Base-by-base conservation (phyloP, 2,797 vertebrate species). In the Tokudaia tokunoshimensis region DNA sequence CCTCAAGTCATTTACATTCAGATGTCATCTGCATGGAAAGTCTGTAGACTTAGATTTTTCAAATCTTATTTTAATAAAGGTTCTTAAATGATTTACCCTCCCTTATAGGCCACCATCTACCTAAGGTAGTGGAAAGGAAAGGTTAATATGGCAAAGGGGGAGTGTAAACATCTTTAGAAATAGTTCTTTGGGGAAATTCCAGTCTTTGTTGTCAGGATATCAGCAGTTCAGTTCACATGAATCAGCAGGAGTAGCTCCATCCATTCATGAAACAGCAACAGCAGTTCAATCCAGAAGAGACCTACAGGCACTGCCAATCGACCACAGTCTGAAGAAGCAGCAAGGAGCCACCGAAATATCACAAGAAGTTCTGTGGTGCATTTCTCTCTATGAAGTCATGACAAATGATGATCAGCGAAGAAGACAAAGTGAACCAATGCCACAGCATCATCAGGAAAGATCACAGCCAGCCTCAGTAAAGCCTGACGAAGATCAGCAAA, bases 1-100 rank as follows among this genome's bases (percentile, higher is more conserved):
- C 9, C 31, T 96, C 74, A 75, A 94, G 89, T 94, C 8, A 78
- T 47, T 95, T 91, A 31, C 87, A 57, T 41, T 85, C 31, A 85
- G 87, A 91, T 89, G 75, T 31, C 63, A 82, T 47, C 37, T 80
- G 52, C 34, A 94, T 41, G 19, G 9, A 10, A 92, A 93, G 55
- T 91, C 50, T 31, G 4, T 65, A 65, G 63, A 26, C 63, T 65
- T 65, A 65, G 63, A 31, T 13, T 31, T 65, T 65, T 65, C 29
- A 65, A 31, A 65, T 13, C 26, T 26, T 65, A n/a, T 70, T 70
- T 70, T 70, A n/a, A 70, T 17, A 70, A n/a, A n/a, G 67, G 34
- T 70, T 70, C 67, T 70, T 70, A n/a, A n/a, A n/a, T 70, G 34
- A n/a, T 8, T n/a, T n/a, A 70, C 34, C 31, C 65, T 70, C 31